These are phyloP conservation scores for Artibeus jamaicensis DNA, from an alignment of 2,797 vertebrate genomes.

Conservation along the genomic window DNA sequence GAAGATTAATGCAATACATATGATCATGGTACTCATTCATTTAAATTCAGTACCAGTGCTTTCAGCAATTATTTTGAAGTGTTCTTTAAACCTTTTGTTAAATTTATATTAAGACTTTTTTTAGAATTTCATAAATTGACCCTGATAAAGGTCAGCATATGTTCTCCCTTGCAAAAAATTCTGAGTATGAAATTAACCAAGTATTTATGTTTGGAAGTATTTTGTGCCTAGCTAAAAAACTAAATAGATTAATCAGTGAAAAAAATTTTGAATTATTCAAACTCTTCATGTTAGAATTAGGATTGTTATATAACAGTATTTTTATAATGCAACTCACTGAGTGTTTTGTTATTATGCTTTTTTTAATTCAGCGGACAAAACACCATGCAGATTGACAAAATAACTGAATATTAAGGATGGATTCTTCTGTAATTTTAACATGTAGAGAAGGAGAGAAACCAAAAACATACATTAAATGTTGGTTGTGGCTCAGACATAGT, in stretches of 20 bases:
- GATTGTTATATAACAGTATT: not conserved
- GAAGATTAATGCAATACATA: not conserved
- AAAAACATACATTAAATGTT: not conserved
- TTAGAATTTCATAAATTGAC: not conserved
- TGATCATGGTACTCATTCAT: not conserved
- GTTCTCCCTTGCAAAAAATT: not conserved
- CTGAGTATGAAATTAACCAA: not conserved
- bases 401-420: not conserved
- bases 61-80: not conserved
- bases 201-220: not conserved
- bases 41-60: not conserved
- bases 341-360: not conserved
- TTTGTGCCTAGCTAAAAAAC: not conserved
- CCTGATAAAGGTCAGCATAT: not conserved
- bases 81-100: not conserved
- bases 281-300: not conserved
- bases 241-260: not conserved
- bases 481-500: not conserved
- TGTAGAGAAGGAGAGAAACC: not conserved
- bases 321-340: not conserved
- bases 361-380: not conserved
- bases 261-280: not conserved
- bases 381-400: not conserved
- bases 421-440: not conserved
- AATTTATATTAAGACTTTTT: not conserved